A percentile compares a stretch with the other conserved stretches of the same genome.
Evolutionary conservation across 2,888 invertebrate species (phyloP).

Genomic region (Cerastis leucographa): DNA sequence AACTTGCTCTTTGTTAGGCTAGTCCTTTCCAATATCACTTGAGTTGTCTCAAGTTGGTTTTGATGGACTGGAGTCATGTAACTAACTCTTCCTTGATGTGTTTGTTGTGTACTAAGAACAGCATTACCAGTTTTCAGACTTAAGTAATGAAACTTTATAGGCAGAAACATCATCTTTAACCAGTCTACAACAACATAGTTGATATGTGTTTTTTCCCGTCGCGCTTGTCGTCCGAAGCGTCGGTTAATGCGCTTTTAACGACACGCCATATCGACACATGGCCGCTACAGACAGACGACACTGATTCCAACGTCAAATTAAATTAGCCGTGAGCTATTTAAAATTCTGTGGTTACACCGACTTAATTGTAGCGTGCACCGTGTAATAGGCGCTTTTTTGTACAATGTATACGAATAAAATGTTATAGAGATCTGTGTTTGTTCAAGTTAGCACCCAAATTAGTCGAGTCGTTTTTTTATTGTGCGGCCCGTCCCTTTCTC

Average conservation of each 20-base stretch:
- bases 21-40: not conserved
- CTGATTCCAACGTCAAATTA: slow-evolving; percentile 68
- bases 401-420: slow-evolving; percentile 36
- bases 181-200: slow-evolving; percentile 26
- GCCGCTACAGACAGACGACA: slow-evolving; percentile 60
- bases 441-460: slow-evolving; percentile 32
- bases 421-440: slow-evolving; percentile 38
- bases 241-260: slow-evolving; percentile 84
- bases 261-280: slow-evolving; percentile 77
- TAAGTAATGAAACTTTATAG: not conserved
- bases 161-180: not conserved
- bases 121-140: not conserved
- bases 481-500: slow-evolving; percentile 26
- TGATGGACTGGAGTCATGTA: not conserved
- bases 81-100: not conserved
- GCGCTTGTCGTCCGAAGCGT: slow-evolving; percentile 68
- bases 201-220: slow-evolving; percentile 52
- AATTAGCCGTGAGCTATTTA: slow-evolving; percentile 68
- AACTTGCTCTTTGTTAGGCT: not conserved
- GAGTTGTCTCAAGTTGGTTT: not conserved
- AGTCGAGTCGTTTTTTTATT: slow-evolving; percentile 39
- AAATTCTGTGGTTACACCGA: slow-evolving; percentile 60
- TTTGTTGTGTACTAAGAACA: not conserved
- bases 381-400: slow-evolving; percentile 45
- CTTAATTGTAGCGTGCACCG: slow-evolving; percentile 59